Evolutionary conservation across 2,888 invertebrate genomes (phyloP).

Genomic region (Leptopilina syphax): DNA sequence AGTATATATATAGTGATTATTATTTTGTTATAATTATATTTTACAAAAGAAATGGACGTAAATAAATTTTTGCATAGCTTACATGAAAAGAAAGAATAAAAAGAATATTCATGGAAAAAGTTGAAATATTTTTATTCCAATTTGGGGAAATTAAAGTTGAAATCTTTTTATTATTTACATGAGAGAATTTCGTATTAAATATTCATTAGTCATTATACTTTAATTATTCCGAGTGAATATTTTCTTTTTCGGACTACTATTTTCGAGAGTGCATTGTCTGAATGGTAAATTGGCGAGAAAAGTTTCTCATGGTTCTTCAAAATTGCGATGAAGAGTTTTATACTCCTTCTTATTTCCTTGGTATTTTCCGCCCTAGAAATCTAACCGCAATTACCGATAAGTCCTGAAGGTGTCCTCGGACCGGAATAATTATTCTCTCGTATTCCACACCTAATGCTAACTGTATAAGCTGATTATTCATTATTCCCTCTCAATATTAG

Average conservation of each 20-base stretch:
- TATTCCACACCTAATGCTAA: neutral
- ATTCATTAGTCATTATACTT: neutral
- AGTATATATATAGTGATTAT: too few relatives aligned
- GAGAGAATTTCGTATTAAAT: neutral
- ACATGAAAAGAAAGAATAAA: too few relatives aligned
- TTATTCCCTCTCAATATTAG: conserved; percentile 7
- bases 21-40: too few relatives aligned
- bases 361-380: conserved; percentile 17
- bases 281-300: conserved; percentile 7
- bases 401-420: conserved; percentile 21
- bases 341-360: neutral
- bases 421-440: conserved; percentile 26
- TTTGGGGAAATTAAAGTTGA: too few relatives aligned
- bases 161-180: too few relatives aligned
- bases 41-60: too few relatives aligned
- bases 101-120: too few relatives aligned
- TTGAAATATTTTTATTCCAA: too few relatives aligned
- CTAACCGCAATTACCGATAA: conserved; percentile 21
- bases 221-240: neutral
- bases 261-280: neutral
- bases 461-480: conserved; percentile 13
- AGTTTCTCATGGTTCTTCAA: conserved; percentile 10
- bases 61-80: too few relatives aligned
- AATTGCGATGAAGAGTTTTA: neutral
- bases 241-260: neutral